These are phyloP conservation scores for Halcyon senegalensis DNA, from an alignment of 2,113 vertebrate species.

Conservation along the genomic window DNA sequence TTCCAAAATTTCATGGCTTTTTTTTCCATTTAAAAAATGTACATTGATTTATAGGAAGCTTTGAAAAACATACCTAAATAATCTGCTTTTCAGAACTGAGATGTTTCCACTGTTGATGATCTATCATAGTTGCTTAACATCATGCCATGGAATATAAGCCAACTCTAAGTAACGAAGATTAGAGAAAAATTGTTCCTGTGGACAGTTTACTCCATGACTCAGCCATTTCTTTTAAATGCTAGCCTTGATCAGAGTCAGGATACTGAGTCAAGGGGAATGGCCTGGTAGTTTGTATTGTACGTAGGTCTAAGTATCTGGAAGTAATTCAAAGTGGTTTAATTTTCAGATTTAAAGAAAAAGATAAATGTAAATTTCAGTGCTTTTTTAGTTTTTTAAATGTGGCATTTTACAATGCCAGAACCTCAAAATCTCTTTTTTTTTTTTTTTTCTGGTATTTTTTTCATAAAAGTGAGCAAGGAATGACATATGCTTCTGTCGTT, in stretches of 20 bases:
- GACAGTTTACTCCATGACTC: neutral
- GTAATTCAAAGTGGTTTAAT: neutral
- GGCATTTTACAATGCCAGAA: neutral
- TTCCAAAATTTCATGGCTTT: neutral
- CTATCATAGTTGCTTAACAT: slow-evolving; percentile 42
- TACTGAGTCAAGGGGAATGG: neutral
- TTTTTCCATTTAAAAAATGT: neutral
- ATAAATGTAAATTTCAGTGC: neutral
- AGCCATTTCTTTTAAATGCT: slow-evolving; percentile 36
- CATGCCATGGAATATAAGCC: slow-evolving; percentile 35
- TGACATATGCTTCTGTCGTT: neutral
- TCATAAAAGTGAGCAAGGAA: neutral
- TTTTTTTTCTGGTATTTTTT: neutral
- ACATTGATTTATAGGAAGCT: neutral
- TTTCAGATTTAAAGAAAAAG: neutral
- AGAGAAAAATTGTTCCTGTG: neutral
- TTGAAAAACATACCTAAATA: neutral
- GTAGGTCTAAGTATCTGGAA: neutral
- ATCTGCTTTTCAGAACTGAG: neutral
- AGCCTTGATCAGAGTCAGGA: neutral
- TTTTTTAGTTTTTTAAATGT: neutral
- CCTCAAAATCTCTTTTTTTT: neutral
- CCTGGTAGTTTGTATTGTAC: neutral
- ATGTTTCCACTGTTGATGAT: neutral
- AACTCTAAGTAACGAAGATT: slow-evolving; percentile 19